Evolutionary conservation across 1,140 invertebrate genomes (phyloP), one percentile per base, ranked within the genome.

Genomic region (Bombus breviceps): DNA sequence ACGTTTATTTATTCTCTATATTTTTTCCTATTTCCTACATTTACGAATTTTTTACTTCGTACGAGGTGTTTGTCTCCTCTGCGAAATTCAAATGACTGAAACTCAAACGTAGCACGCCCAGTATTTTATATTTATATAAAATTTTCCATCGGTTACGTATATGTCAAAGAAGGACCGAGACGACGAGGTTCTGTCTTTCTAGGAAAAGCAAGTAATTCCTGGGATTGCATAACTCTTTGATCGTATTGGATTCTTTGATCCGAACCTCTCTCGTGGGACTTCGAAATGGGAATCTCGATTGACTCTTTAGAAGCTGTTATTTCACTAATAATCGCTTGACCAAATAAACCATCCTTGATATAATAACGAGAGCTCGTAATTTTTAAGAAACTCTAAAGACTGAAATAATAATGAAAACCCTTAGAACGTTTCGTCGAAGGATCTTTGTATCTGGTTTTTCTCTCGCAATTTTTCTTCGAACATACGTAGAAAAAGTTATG

Each of bases 281-380:
- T 28, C 4, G 57, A 64, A 75, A 75, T 64, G 22, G n/a, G 34
- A 81, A 74, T 43, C 28, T 64, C 47, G 53, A 75, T 82, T 53
- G 39, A 47, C 32, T 47, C n/a, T 37, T 28, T 4, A 15, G 39
- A 34, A 28, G 13, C 13, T 15, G 62, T 41, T 39, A 74, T 59
- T 62, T 18, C 32, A 3, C 18, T 5, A 8, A 43, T 43, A 59
- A 34, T 41, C n/a, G 28, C 2, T 64, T 39, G 5, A 13, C 9
- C 37, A 41, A 64, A 64, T 41, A 41, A 47, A 32, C 41, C 15
- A 12, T n/a, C 15, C 6, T 15, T 10, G 1, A 4, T 13, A 15
- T n/a, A 41, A n/a, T 41, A 41, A 15, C 13, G 22, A 69, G 34
- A 39, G 13, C 1, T 25, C 18, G 2, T 69, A 1, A 34, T 12